These are phyloP conservation scores for Apodemia duryi DNA, from an alignment of 2,888 invertebrate genomes.

Conservation along the genomic window DNA sequence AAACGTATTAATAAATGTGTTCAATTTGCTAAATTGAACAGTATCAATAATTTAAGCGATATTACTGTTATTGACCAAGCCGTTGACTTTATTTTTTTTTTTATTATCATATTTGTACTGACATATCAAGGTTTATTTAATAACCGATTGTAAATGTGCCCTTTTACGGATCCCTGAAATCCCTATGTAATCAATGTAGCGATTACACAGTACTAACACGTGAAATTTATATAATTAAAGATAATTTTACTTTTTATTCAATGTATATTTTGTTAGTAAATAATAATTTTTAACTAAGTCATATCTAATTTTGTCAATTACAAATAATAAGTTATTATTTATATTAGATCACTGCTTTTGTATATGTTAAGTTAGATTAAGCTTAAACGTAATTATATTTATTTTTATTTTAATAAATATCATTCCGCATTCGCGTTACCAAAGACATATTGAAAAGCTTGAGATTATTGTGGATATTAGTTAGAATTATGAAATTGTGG, in stretches of 20 bases:
- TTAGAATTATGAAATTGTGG: conserved; percentile 10
- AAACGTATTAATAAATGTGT: neutral
- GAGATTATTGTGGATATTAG: conserved; percentile 11
- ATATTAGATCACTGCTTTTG: conserved; percentile 17
- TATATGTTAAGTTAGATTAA: conserved; percentile 15
- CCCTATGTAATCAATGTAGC: conserved; percentile 1
- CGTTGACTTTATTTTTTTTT: neutral
- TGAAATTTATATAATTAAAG: neutral
- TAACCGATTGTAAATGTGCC: conserved; percentile 7
- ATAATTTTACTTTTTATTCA: neutral
- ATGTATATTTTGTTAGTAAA: neutral
- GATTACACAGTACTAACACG: neutral
- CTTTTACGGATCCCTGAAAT: conserved; percentile 2
- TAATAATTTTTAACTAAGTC: conserved; percentile 17
- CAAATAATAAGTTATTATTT: conserved; percentile 17
- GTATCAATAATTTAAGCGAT: neutral
- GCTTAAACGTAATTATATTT: conserved; percentile 16
- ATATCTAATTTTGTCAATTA: conserved; percentile 30
- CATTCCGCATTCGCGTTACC: conserved; percentile 19
- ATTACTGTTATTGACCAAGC: neutral
- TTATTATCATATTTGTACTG: neutral
- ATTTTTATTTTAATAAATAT: conserved; percentile 16
- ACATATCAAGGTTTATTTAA: neutral
- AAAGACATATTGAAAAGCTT: conserved; percentile 16
- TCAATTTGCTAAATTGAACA: neutral